Conservation (phyloP, 2,797 vertebrate genomes). For the Pogonophryne albipinna region DNA sequence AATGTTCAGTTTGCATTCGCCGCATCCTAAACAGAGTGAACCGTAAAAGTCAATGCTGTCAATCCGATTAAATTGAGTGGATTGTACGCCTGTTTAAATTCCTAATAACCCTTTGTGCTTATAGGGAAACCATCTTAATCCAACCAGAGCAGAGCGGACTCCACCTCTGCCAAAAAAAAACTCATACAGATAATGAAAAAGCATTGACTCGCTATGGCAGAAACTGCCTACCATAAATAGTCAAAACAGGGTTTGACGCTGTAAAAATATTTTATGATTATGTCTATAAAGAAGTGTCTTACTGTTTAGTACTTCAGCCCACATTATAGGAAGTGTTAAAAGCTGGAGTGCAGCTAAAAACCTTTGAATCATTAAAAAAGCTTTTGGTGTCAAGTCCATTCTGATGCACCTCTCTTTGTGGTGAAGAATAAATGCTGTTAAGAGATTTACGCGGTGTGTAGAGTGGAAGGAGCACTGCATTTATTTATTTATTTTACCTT, state of each 20-base stretch:
- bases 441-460: slow-evolving; percentile 17
- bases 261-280: background rate
- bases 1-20: background rate
- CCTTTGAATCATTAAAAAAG: slow-evolving; percentile 37
- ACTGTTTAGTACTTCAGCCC: background rate
- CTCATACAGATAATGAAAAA: background rate
- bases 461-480: slow-evolving; percentile 15
- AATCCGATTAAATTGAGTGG: background rate
- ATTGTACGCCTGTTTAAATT: background rate
- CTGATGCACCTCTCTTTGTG: slow-evolving; percentile 19
- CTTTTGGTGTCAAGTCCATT: slow-evolving; percentile 28
- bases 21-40: background rate
- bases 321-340: slow-evolving; percentile 19
- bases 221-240: background rate
- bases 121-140: background rate
- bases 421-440: slow-evolving; percentile 25
- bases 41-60: background rate
- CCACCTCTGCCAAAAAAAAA: background rate
- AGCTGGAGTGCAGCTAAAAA: slow-evolving; percentile 25
- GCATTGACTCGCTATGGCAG: background rate
- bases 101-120: background rate
- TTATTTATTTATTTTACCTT: slow-evolving; percentile 48
- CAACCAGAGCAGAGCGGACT: background rate
- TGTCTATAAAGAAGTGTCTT: slow-evolving; percentile 4
- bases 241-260: background rate